Evolutionary conservation across 1,140 invertebrate genomes (phyloP).

Genomic region (Drosophila obscura): DNA sequence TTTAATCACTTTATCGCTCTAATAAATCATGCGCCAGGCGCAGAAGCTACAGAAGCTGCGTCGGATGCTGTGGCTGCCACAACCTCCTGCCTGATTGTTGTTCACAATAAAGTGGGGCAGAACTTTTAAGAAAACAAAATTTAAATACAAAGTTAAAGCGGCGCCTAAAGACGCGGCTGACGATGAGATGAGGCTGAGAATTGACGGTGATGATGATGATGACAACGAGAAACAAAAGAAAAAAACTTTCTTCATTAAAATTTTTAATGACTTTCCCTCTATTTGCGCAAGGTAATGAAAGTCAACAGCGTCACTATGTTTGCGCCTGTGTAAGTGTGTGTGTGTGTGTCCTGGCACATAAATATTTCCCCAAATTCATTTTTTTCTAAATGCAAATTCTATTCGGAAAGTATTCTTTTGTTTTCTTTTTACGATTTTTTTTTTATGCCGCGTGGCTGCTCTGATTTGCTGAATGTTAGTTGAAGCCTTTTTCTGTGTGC

Average conservation of each 20-base stretch:
- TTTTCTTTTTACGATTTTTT: slow-evolving; percentile 14
- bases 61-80: slow-evolving; percentile 26
- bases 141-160: slow-evolving; percentile 75
- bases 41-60: slow-evolving; percentile 13
- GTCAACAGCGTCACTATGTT: slow-evolving; percentile 75
- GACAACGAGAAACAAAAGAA: slow-evolving; percentile 68
- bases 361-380: slow-evolving; percentile 28
- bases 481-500: background rate
- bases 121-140: slow-evolving; percentile 72
- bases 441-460: slow-evolving; percentile 5
- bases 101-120: slow-evolving; percentile 65
- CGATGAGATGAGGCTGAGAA: slow-evolving; percentile 13
- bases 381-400: slow-evolving; percentile 59
- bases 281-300: slow-evolving; percentile 80
- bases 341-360: slow-evolving; percentile 38
- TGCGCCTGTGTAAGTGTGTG: slow-evolving; percentile 24
- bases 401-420: slow-evolving; percentile 26
- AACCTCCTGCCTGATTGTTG: slow-evolving; percentile 54
- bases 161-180: slow-evolving; percentile 31
- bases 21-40: slow-evolving; percentile 70
- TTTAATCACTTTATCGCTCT: slow-evolving; percentile 80
- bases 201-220: slow-evolving; percentile 16
- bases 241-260: slow-evolving; percentile 81
- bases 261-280: slow-evolving; percentile 78
- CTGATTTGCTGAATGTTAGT: slow-evolving; percentile 17